Evolutionary conservation across 1,140 invertebrate genomes (phyloP).

Genomic region (Pteromalus puparum): DNA sequence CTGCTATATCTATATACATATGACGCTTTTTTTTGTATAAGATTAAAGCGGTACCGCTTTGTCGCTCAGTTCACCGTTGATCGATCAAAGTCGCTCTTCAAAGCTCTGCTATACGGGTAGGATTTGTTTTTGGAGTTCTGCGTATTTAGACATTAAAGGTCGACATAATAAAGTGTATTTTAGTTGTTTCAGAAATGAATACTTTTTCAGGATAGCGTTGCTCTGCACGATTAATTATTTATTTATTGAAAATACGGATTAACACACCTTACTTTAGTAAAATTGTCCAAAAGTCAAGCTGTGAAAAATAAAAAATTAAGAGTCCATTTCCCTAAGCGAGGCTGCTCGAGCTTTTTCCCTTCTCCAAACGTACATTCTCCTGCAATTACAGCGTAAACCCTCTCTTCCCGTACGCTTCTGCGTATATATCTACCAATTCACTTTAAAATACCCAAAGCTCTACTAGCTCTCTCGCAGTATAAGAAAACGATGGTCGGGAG

Average conservation of each 20-base stretch:
- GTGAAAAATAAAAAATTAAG: background rate
- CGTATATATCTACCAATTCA: background rate
- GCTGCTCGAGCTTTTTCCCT: background rate
- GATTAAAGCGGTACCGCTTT: background rate
- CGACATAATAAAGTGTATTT: too few species aligned
- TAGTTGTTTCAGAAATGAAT: too few species aligned
- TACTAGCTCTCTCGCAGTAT: background rate
- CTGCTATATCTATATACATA: background rate
- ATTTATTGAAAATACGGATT: background rate
- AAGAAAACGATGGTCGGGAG: background rate
- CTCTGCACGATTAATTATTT: too few species aligned
- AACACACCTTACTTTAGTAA: background rate
- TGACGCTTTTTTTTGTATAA: background rate
- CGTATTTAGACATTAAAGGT: too few species aligned
- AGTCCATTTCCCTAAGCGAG: background rate
- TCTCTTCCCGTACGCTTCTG: background rate
- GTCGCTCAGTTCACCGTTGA: background rate
- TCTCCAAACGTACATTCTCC: background rate
- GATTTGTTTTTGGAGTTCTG: too few species aligned
- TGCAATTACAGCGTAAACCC: background rate
- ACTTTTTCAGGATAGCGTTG: too few species aligned
- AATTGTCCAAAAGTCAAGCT: background rate
- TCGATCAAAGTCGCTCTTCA: background rate
- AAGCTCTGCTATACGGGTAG: background rate
- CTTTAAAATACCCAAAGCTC: conserved; percentile 3